Evolutionary conservation across 1,140 invertebrate genomes (phyloP), one percentile per base, ranked within the genome.

Genomic region (Mya arenaria): DNA sequence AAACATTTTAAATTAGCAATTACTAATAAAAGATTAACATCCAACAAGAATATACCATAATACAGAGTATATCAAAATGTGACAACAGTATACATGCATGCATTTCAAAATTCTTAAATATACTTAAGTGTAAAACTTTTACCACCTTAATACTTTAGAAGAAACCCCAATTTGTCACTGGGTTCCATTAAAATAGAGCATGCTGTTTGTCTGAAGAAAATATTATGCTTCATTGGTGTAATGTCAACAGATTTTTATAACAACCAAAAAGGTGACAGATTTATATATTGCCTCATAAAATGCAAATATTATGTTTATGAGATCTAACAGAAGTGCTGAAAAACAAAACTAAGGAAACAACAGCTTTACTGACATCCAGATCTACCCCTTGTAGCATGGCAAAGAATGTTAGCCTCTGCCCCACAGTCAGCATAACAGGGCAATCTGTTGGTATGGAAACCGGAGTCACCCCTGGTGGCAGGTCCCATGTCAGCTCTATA

Each of bases 401-500:
- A 65, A 69, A 85, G 10, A 85, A 39, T 28, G 73, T 83, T 1
- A 82, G 28, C 28, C 73, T 71, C 56, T 85, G 75, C 32, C 77
- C 82, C 13, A 58, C 39, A 58, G 23, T 66, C 19, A 78, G n/a
- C 23, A 39, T 55, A 39, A 17, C 34, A 36, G 81, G 78, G 19
- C 44, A 39, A 36, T 77, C 60, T 10, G 73, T 30, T 44, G 82
- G 84, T 8, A 85, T 79, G 0, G 58, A 71, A 10, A 65, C 36
- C 23, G 39, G 62, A 13, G 62, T 68, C 15, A 86, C 69, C 15
- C 30, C 36, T 13, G 82, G 39, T 10, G 80, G 83, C 4, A 86
- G 69, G 17, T 85, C 63, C 82, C 84, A 90, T 0, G 66, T 73
- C 0, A 91, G 41, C 8, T 34, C 44, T 1, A 88, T 68, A 88